A percentile compares a stretch with the other conserved stretches of the same genome.
Conservation (phyloP, 2,797 vertebrate genomes). For the Eptatretus atami region DNA sequence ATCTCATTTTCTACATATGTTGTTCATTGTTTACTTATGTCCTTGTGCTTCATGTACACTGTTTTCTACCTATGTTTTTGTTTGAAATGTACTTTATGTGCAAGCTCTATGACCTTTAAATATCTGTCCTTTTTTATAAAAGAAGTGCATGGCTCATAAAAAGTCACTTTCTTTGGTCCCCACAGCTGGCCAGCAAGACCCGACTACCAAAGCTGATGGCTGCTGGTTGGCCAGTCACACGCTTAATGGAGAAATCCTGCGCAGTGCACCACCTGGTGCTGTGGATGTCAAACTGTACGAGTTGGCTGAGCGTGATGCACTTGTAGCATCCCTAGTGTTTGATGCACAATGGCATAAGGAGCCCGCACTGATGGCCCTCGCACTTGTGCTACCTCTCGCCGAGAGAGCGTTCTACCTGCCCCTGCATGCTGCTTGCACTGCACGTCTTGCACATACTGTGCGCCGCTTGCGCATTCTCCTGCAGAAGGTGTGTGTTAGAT, state of each 20-base stretch:
- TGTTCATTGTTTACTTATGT: too few species aligned
- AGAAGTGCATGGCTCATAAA: too few species aligned
- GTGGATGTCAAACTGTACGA: conserved; percentile 95
- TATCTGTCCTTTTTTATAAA: too few species aligned
- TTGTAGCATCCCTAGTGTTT: conserved; percentile 89
- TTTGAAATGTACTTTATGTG: too few species aligned
- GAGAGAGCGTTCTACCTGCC: conserved; percentile 75
- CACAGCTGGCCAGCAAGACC: conserved; percentile 29
- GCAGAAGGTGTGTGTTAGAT: conserved; percentile 41
- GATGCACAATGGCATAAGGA: conserved; percentile 87
- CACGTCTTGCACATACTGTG: conserved; percentile 67
- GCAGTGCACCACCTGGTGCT: conserved; percentile 70
- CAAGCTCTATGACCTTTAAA: too few species aligned
- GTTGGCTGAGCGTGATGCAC: conserved; percentile 69
- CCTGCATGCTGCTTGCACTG: conserved; percentile 57
- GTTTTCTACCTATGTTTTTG: too few species aligned
- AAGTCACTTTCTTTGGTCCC: too few species aligned
- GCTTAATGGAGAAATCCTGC: conserved; percentile 73
- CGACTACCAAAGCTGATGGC: conserved; percentile 66
- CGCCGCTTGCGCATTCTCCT: conserved; percentile 90
- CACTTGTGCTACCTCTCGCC: conserved; percentile 61
- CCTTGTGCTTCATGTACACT: too few species aligned
- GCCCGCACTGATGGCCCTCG: conserved; percentile 71
- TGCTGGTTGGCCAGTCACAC: conserved; percentile 89
- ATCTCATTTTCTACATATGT: too few species aligned